A percentile compares a stretch with the other conserved stretches of the same genome.
These are phyloP conservation scores for Mohoua ochrocephala DNA, from an alignment of 2,113 vertebrate genomes.

Conservation along the genomic window DNA sequence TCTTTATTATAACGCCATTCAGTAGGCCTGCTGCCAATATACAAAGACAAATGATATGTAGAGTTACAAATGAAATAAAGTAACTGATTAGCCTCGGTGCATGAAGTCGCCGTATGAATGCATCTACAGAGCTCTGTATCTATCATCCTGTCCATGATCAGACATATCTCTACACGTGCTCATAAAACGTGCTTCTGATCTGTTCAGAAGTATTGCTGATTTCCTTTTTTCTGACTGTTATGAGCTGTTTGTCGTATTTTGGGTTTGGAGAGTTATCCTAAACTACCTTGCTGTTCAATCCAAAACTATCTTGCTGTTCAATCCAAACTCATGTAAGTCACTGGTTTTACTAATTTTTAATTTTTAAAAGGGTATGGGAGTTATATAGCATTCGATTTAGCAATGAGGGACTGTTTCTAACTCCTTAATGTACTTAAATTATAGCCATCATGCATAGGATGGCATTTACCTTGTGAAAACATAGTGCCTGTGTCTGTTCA, in stretches of 20 bases:
- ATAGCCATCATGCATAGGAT: neutral
- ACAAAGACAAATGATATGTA: neutral
- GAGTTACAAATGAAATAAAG: neutral
- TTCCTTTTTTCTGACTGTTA: neutral
- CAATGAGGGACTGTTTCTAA: neutral
- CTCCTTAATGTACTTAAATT: neutral
- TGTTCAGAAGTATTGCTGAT: neutral
- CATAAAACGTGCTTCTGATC: neutral
- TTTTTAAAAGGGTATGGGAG: neutral
- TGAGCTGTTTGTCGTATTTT: neutral
- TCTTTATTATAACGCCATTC: neutral
- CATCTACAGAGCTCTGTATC: neutral
- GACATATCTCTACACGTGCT: neutral
- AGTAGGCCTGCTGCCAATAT: neutral
- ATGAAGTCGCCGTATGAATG: neutral
- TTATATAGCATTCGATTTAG: neutral
- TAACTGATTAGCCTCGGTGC: neutral
- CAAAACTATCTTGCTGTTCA: neutral
- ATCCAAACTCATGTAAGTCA: neutral
- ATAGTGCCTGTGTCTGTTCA: neutral
- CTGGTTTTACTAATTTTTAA: neutral
- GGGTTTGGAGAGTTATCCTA: neutral
- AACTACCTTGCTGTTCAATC: neutral
- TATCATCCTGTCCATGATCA: neutral
- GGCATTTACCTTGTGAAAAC: neutral